Evolutionary conservation across 2,797 vertebrate species (phyloP).

Genomic region (Pseudomugil gertrudae): DNA sequence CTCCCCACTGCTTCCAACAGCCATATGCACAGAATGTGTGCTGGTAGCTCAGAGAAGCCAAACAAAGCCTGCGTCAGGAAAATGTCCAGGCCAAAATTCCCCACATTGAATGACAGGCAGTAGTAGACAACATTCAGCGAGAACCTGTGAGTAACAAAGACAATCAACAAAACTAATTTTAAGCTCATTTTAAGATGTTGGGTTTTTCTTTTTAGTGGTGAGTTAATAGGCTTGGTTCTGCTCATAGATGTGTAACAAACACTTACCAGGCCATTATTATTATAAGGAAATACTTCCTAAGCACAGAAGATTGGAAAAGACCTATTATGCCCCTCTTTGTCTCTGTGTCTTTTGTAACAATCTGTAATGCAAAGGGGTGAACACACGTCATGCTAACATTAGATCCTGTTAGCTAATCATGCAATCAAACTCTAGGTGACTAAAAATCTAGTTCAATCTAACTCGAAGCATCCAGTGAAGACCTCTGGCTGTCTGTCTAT

Average conservation of each 20-base stretch:
- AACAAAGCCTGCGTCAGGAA: constrained; percentile 89
- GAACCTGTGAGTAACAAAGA: constrained; percentile 78
- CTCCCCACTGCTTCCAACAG: constrained; percentile 80
- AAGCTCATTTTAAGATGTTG: not conserved
- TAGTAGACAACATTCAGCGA: constrained; percentile 84
- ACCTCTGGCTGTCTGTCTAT: not conserved
- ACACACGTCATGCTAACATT: constrained; percentile 34
- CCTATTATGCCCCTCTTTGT: constrained; percentile 67
- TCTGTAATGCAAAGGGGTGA: constrained; percentile 62
- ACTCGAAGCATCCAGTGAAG: not conserved
- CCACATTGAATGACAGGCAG: constrained; percentile 83
- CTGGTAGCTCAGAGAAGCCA: constrained; percentile 83
- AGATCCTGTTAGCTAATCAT: constrained; percentile 20
- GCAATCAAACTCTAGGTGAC: not conserved
- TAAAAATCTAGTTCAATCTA: constrained; percentile 1
- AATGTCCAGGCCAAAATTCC: constrained; percentile 85
- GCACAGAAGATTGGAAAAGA: constrained; percentile 78
- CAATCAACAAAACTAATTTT: not conserved
- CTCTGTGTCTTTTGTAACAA: constrained; percentile 61
- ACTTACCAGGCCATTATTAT: constrained; percentile 82
- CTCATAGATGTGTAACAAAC: constrained; percentile 6
- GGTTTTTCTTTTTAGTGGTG: not conserved
- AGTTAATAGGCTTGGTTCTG: not conserved
- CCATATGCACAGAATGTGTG: constrained; percentile 80
- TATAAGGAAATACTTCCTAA: constrained; percentile 82